Base-by-base conservation (phyloP, 1,140 invertebrate species). In the Spodoptera frugiperda region DNA sequence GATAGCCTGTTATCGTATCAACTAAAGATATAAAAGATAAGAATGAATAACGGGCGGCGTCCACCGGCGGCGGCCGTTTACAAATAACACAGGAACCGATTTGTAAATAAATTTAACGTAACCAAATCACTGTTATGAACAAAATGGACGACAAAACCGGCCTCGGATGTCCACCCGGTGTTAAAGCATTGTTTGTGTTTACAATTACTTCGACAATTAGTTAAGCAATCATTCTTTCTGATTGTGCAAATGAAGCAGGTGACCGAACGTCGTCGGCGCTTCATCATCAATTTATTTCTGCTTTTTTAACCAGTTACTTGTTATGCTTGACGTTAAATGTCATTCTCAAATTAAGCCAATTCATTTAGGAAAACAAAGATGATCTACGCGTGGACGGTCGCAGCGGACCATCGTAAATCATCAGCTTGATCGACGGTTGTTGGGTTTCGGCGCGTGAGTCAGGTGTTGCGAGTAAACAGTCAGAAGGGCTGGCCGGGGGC, bases 401-500 rank as follows among this genome's bases (percentile, higher is more conserved):
- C 54, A 77, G 51, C 46, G 55, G 44, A 44, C 76, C 76, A 25
- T 80, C 82, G 82, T 91, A 90, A 91, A 89, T 91, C 85, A 89
- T 86, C 78, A 75, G 48, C 61, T 14, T 70, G 78, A 78, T 84
- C 81, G 65, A 53, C 49, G 70, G 67, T 30, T 49, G 77, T 59
- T 51, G 77, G 17, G 82, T 78, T 86, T 88, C 79, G 83, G 85
- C 85, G 86, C 83, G 81, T 87, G 86, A 87, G 89, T 93, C 89
- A 93, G 89, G 89, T 93, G 89, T 90, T 83, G 83, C 87, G 57
- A 82, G 87, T 88, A 85, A 87, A 85, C 84, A 84, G 87, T 79
- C 71, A 15, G 51, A 78, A 63, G 77, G 83, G 77, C 48, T 75
- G 70, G 78, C 76, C 53, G 61, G 61, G 72, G 68, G 82, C 86